These are phyloP conservation scores for Hemibagrus wyckioides DNA, from an alignment of 2,113 vertebrate species.

Conservation along the genomic window DNA sequence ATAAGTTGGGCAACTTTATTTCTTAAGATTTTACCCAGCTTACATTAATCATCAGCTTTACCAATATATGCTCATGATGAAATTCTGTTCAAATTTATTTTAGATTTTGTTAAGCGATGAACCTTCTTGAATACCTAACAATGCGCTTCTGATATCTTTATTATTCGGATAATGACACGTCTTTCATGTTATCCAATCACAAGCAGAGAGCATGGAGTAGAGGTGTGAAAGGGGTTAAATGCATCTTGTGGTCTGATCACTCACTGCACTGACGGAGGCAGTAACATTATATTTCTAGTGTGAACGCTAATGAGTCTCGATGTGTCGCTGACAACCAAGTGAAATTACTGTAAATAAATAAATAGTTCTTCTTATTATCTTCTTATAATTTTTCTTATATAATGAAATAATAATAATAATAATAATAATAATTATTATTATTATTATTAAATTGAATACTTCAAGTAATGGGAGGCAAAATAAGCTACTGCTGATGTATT, in stretches of 20 bases:
- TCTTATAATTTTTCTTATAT: no score
- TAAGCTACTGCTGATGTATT: neutral
- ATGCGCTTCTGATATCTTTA: neutral
- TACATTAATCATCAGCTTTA: neutral
- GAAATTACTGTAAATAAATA: no score
- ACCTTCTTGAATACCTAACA: neutral
- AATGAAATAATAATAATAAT: neutral
- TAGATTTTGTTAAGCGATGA: neutral
- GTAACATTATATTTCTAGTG: no score
- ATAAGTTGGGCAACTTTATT: conserved; percentile 56
- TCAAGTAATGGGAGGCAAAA: neutral
- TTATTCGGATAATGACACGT: no score
- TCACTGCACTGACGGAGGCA: no score
- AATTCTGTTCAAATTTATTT: neutral
- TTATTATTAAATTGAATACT: neutral
- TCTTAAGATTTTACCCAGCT: neutral
- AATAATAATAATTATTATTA: neutral
- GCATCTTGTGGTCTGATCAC: no score
- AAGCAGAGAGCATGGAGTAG: no score
- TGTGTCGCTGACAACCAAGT: no score
- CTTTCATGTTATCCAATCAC: no score
- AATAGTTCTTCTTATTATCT: no score
- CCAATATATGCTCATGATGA: neutral
- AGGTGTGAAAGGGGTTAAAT: no score
- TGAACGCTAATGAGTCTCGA: no score